These are phyloP conservation scores for Meteorus cinctellus DNA, from an alignment of 2,888 invertebrate species.

Conservation along the genomic window DNA sequence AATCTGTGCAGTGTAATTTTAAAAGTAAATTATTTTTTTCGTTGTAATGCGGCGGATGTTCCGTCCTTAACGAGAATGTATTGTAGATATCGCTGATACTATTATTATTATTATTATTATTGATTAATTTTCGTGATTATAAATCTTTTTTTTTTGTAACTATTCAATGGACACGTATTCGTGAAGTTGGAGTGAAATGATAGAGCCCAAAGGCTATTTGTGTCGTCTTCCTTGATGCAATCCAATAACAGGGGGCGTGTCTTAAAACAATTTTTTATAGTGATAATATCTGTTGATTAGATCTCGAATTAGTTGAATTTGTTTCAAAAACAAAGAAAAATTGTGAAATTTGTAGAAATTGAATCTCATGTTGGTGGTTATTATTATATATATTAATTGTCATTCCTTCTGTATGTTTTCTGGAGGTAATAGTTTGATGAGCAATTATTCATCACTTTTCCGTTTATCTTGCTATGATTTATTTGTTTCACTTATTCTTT, in stretches of 20 bases:
- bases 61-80: constrained; percentile 34
- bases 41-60: constrained; percentile 24
- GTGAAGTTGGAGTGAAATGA: not conserved
- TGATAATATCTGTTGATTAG: constrained; percentile 9
- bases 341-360: not conserved
- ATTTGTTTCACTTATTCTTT: not conserved
- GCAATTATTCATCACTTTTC: not conserved
- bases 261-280: constrained; percentile 30
- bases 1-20: constrained; percentile 60
- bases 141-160: not conserved
- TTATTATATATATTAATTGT: not conserved
- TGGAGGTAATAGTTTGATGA: not conserved
- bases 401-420: not conserved
- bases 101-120: constrained; percentile 9
- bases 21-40: constrained; percentile 43
- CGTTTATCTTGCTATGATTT: not conserved
- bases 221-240: constrained; percentile 34
- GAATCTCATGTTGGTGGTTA: not conserved
- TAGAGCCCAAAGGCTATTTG: not conserved
- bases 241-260: constrained; percentile 19
- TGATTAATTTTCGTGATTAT: not conserved
- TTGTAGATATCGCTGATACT: constrained; percentile 34
- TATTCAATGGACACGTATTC: not conserved
- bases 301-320: constrained; percentile 1
- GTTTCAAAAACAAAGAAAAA: not conserved